phyloP scores from a whole-genome alignment of 2,797 vertebrate genomes.

The Falco columbarius region DNA sequence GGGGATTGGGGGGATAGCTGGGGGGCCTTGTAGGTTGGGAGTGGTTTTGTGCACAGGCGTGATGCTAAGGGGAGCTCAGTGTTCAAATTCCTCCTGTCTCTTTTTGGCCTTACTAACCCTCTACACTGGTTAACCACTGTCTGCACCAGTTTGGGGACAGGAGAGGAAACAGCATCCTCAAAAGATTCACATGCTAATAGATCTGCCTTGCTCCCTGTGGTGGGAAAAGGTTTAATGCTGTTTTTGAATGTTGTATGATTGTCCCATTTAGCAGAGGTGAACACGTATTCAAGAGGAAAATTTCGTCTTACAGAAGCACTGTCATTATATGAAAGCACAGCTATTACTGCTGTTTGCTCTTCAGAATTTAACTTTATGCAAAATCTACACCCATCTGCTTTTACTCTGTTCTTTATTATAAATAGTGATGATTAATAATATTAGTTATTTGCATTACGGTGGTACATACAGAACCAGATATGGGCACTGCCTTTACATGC shows the following conservation, averaged over 20 bases:
- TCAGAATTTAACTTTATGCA: neutral
- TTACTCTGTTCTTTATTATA: neutral
- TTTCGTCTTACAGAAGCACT: neutral
- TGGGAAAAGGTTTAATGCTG: neutral
- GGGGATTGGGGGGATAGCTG: neutral
- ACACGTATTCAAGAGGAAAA: slow-evolving; percentile 8
- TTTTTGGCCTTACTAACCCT: neutral
- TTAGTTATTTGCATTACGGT: neutral
- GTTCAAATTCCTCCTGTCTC: neutral
- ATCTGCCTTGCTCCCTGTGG: neutral
- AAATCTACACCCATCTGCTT: neutral
- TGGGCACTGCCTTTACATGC: neutral
- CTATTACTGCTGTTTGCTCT: neutral
- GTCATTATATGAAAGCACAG: neutral
- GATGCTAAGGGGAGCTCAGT: neutral
- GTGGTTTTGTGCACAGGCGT: neutral
- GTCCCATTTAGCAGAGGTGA: neutral
- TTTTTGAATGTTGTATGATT: neutral
- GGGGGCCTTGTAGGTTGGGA: neutral
- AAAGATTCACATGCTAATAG: neutral
- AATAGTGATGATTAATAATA: neutral
- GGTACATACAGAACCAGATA: neutral
- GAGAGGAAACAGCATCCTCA: neutral
- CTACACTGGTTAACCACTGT: neutral
- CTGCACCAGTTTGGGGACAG: neutral